Evolutionary conservation across 2,113 vertebrate genomes (phyloP), one percentile per base, ranked within the genome.

Genomic region (Vimba vimba): DNA sequence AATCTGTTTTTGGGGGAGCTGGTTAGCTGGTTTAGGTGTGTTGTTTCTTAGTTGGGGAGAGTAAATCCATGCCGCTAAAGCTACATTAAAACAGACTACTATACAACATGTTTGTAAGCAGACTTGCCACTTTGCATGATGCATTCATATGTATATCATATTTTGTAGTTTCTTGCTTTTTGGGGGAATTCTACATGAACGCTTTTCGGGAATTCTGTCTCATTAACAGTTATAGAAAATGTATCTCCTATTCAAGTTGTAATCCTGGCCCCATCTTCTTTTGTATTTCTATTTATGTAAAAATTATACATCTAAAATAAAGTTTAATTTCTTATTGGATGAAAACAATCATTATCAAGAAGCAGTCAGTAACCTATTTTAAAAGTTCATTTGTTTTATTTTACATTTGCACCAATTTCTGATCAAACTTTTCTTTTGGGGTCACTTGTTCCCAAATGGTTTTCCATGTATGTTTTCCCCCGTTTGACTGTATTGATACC

Each of bases 401-500:
- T 87, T 88, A 79, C 87, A 91, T 91, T 93, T 92, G 92, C 91
- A 90, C 89, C 91, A 90, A 92, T 94, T 92, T 94, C 87, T 92
- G 93, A 94, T 94, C 89, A 88, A 89, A 92, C 71, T 85, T 92
- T 73, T 83, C 78, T 89, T 89, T 92, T 91, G 92, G 93, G 91
- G 93, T 93, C 92, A 92, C 91, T 90, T 94, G 90, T 94, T 93
- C 94, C 92, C 92, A 90, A 93, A 94, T 90, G 92, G 93, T 92
- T 95, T 95, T 92, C 94, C 93, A 94, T 94, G 92, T 95, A 91
- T 91, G 92, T 93, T 91, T 87, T 91, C 90, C 92, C 90, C 91
- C 92, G 93, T 95, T 93, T 95, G 95, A 94, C 94, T 95, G 94
- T 95, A 95, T 91, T 95, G 94, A 95, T 95, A 94, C 93, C 94